phyloP scores from a whole-genome alignment of 1,140 invertebrate genomes.

The Lanistes nyassanus region DNA sequence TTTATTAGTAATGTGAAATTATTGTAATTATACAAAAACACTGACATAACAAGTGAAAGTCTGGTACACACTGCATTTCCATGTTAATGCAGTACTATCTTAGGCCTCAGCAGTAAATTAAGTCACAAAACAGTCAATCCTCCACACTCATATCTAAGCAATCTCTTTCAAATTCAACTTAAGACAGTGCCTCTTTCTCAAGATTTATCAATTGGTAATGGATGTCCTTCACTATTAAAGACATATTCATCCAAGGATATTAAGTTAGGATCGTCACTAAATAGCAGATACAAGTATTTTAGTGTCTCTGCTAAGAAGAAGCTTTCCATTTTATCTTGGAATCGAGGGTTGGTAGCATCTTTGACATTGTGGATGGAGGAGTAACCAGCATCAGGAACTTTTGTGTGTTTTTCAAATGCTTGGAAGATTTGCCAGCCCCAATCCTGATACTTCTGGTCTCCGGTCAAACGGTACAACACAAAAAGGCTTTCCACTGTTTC shows the following conservation, averaged over 20 bases:
- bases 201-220: conserved; percentile 80
- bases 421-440: conserved; percentile 96
- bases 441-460: conserved; percentile 94
- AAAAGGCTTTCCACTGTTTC: conserved; percentile 99
- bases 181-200: not conserved
- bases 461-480: conserved; percentile 93
- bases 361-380: conserved; percentile 96
- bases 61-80: too few species aligned
- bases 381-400: conserved; percentile 87
- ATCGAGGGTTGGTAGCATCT: conserved; percentile 70
- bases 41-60: too few species aligned
- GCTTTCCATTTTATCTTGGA: conserved; percentile 79
- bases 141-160: too few species aligned
- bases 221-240: conserved; percentile 98
- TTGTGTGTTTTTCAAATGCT: conserved; percentile 89
- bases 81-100: too few species aligned
- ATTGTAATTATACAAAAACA: too few species aligned
- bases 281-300: conserved; percentile 98
- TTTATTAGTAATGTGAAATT: too few species aligned
- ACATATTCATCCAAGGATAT: conserved; percentile 96
- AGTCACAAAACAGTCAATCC: too few species aligned
- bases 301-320: conserved; percentile 98
- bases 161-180: too few species aligned
- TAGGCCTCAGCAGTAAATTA: too few species aligned
- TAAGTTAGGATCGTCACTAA: conserved; percentile 88